These are phyloP conservation scores for Acrossocheilus wenchowensis DNA, from an alignment of 2,797 vertebrate species.

Conservation along the genomic window DNA sequence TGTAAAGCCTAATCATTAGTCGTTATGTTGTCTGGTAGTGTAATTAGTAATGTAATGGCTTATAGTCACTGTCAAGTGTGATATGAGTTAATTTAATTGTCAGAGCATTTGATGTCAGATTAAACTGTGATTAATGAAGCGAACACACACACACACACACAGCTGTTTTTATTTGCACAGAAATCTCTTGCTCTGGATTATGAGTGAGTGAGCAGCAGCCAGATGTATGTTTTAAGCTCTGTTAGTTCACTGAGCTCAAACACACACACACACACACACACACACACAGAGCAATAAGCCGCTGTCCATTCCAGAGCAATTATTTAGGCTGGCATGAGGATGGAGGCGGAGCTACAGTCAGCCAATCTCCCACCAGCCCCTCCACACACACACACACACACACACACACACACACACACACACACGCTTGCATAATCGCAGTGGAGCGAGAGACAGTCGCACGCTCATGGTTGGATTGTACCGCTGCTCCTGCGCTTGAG, in stretches of 20 bases:
- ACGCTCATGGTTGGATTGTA: slow-evolving; percentile 57
- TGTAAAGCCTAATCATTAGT: neutral
- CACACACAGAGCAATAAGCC: slow-evolving; percentile 55
- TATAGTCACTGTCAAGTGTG: neutral
- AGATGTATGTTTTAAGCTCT: slow-evolving; percentile 19
- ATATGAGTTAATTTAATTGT: slow-evolving; percentile 6
- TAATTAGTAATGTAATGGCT: neutral
- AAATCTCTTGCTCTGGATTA: slow-evolving; percentile 26
- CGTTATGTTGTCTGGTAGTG: neutral
- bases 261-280: slow-evolving; percentile 47
- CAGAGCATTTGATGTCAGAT: neutral
- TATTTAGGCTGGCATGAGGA: slow-evolving; percentile 71
- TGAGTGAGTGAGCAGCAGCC: slow-evolving; percentile 8
- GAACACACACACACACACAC: slow-evolving; percentile 24
- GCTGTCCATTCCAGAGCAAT: slow-evolving; percentile 72
- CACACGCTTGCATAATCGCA: slow-evolving; percentile 12
- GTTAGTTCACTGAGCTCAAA: slow-evolving; percentile 8
- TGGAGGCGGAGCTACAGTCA: slow-evolving; percentile 71
- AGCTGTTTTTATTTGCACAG: slow-evolving; percentile 8
- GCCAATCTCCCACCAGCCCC: slow-evolving; percentile 65
- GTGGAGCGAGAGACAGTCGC: slow-evolving; percentile 19
- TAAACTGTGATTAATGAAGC: neutral
- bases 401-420: slow-evolving; percentile 43
- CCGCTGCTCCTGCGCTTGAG: slow-evolving; percentile 30
- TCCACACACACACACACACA: slow-evolving; percentile 48